Evolutionary conservation across 2,888 invertebrate species (phyloP), one percentile per base, ranked within the genome.

Genomic region (Liodrosophila aerea): DNA sequence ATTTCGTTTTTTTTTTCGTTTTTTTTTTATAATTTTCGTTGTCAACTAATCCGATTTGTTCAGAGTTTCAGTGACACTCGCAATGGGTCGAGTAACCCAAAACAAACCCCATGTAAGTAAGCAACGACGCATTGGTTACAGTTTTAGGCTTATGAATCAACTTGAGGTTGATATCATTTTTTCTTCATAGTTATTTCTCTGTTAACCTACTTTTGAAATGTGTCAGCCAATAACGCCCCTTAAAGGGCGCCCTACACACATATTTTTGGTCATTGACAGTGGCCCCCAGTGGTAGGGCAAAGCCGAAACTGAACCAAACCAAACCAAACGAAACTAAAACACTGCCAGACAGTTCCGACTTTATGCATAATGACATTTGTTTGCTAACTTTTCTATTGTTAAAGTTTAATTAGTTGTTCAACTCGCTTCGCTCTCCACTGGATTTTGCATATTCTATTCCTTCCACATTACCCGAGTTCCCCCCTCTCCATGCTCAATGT

Each of bases 31-130:
- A n/a, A 36, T 39, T 33, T 12, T 15, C 16, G 4, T 76, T 73
- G 83, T 85, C 74, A 78, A 85, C 81, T 87, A 86, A 86, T 87
- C 86, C 86, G 86, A 86, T 87, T 86, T 85, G 82, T 67, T 64
- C 71, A 70, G 45, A 49, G 45, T 59, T 64, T 54, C 65, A 52
- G 66, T 64, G 56, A 64, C 64, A 76, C 61, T 69, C 52, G 57
- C 73, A 72, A 49, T 67, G 50, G 43, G 30, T 22, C 41, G 40
- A 46, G 39, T 52, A 62, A 51, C 37, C 62, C 34, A 37, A 43
- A 15, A 13, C 11, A 7, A 22, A 29, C 7, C 27, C 27, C 12
- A 34, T 8, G 29, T 16, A 16, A 39, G 18, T 16, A 18, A 11
- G 39, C 16, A 39, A 39, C 15, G 15, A 15, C 16, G 62, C 52